A percentile compares a stretch with the other conserved stretches of the same genome.
Conservation (phyloP, 1,140 invertebrate species). For the Anastrepha ludens region DNA sequence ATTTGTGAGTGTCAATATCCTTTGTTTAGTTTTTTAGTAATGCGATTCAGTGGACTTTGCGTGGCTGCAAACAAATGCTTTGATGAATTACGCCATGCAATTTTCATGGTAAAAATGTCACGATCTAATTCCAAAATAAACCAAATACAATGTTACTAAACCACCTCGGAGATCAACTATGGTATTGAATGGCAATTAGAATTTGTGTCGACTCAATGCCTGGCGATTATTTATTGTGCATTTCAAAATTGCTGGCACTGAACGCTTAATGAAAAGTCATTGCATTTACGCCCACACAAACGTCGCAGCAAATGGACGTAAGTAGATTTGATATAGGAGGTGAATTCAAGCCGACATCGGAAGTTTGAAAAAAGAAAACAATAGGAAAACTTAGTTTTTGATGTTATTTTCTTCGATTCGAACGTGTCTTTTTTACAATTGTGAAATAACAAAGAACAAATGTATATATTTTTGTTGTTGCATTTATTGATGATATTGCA, state of each 20-base stretch:
- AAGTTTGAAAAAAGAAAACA: neutral
- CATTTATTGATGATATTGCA: conserved; percentile 18
- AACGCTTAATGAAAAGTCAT: neutral
- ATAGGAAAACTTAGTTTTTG: neutral
- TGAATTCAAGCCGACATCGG: neutral
- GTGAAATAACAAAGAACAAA: neutral
- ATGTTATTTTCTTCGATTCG: neutral
- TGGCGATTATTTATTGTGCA: conserved; percentile 23
- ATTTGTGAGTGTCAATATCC: too few relatives aligned
- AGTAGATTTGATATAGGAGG: neutral
- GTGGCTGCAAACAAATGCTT: neutral
- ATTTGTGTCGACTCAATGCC: conserved; percentile 10
- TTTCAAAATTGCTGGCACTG: neutral
- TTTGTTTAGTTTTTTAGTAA: too few relatives aligned
- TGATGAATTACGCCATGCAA: neutral
- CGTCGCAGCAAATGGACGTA: neutral
- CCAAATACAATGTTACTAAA: neutral
- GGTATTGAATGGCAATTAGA: conserved; percentile 15
- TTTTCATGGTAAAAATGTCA: neutral
- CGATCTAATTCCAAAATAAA: neutral
- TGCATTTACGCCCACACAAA: conserved; percentile 20
- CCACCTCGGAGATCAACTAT: neutral
- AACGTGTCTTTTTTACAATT: neutral
- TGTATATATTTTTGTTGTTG: neutral
- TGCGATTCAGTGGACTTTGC: too few relatives aligned